Conservation (phyloP, 2,797 vertebrate genomes). For the Meda fulgida region DNA sequence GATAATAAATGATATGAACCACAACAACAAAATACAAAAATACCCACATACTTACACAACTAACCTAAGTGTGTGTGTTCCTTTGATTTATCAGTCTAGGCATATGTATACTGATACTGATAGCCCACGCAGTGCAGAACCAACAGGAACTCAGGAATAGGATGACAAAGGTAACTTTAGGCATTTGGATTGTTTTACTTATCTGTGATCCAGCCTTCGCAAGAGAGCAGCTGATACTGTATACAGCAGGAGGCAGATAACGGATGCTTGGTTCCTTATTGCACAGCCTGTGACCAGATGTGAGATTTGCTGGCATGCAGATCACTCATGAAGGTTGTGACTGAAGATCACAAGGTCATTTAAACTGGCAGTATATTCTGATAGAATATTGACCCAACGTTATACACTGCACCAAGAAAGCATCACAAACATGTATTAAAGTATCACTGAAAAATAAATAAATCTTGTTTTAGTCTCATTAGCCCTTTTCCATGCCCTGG, state of each 20-base stretch:
- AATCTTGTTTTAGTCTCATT: not conserved
- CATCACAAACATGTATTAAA: not conserved
- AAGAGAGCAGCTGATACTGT: slow-evolving; percentile 11
- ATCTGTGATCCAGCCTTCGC: slow-evolving; percentile 22
- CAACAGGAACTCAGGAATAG: not conserved
- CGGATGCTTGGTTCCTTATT: slow-evolving; percentile 8
- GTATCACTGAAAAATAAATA: not conserved
- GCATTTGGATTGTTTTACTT: slow-evolving; percentile 41
- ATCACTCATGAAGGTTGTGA: slow-evolving; percentile 10
- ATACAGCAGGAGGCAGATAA: slow-evolving; percentile 30
- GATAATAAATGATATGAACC: slow-evolving; percentile 51
- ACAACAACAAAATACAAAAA: slow-evolving; percentile 44
- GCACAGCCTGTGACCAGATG: slow-evolving; percentile 18
- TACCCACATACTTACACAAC: slow-evolving; percentile 2
- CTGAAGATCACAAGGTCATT: not conserved
- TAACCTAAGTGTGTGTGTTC: slow-evolving; percentile 41
- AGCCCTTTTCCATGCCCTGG: not conserved
- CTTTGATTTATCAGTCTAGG: slow-evolving; percentile 50
- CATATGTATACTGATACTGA: slow-evolving; percentile 43
- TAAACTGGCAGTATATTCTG: not conserved
- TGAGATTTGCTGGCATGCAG: slow-evolving; percentile 14
- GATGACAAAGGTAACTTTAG: slow-evolving; percentile 37
- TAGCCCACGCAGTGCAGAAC: slow-evolving; percentile 8
- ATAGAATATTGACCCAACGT: not conserved
- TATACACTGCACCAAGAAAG: not conserved